phyloP scores from a whole-genome alignment of 1,140 invertebrate genomes.

The Heliothis subflexa region DNA sequence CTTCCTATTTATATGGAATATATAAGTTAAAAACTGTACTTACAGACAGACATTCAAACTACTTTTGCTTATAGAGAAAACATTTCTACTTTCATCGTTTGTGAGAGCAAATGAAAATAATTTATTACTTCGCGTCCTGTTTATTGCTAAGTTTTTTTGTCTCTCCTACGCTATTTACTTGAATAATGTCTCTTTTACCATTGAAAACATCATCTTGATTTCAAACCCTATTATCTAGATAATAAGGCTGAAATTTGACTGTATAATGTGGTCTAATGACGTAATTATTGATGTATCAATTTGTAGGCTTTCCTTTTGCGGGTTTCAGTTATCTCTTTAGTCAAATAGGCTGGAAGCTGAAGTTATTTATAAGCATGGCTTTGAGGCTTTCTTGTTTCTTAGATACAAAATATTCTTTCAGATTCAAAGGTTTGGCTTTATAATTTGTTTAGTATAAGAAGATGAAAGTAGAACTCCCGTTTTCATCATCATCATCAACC shows the following conservation, averaged over 20 bases:
- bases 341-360: slow-evolving; percentile 8
- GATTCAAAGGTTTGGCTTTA: too few relatives aligned
- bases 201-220: background rate
- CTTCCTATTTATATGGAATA: too few relatives aligned
- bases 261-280: background rate
- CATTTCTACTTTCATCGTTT: slow-evolving; percentile 24
- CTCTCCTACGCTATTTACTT: slow-evolving; percentile 8
- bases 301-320: background rate
- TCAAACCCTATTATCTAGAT: background rate
- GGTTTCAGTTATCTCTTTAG: slow-evolving; percentile 14
- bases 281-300: slow-evolving; percentile 40
- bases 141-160: slow-evolving; percentile 34
- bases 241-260: background rate
- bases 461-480: too few relatives aligned
- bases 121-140: slow-evolving; percentile 34
- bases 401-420: background rate
- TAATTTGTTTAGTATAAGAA: too few relatives aligned
- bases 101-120: slow-evolving; percentile 28
- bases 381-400: background rate
- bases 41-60: background rate
- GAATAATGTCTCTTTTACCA: slow-evolving; percentile 11
- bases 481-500: too few relatives aligned
- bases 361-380: background rate
- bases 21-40: background rate
- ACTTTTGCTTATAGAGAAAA: background rate